Evolutionary conservation across 2,888 invertebrate genomes (phyloP).

Genomic region (Buathra laborator): DNA sequence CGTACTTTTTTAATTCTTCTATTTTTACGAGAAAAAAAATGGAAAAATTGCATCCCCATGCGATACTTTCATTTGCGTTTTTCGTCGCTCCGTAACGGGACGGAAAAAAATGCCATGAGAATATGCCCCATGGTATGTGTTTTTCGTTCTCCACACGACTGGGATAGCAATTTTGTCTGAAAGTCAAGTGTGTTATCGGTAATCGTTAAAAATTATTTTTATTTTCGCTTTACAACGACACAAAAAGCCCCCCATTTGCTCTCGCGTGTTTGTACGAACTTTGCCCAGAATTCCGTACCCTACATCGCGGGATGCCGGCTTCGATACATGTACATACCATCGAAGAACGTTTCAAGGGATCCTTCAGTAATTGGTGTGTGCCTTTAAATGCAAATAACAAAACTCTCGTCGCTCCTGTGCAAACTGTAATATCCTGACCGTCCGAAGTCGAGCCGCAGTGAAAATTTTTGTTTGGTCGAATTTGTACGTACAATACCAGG

Average conservation of each 20-base stretch:
- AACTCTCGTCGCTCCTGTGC: conserved; percentile 63
- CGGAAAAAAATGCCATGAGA: too few species aligned
- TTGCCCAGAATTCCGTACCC: not conserved
- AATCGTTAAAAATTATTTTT: too few species aligned
- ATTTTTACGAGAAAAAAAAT: too few species aligned
- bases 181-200: too few species aligned
- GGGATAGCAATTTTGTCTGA: too few species aligned
- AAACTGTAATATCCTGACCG: conserved; percentile 64
- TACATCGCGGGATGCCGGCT: not conserved
- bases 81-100: too few species aligned
- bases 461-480: conserved; percentile 68
- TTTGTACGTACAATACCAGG: conserved; percentile 68
- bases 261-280: not conserved
- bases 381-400: conserved; percentile 62
- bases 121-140: too few species aligned
- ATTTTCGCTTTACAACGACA: too few species aligned
- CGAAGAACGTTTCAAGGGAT: conserved; percentile 1
- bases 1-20: too few species aligned
- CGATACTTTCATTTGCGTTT: too few species aligned
- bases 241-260: not conserved
- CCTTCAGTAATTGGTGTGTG: not conserved
- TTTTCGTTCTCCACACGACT: too few species aligned
- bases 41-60: too few species aligned
- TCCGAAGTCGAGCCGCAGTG: conserved; percentile 1
- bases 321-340: not conserved